These are phyloP conservation scores for Dioctria rufipes DNA, from an alignment of 2,888 invertebrate species.

Conservation along the genomic window DNA sequence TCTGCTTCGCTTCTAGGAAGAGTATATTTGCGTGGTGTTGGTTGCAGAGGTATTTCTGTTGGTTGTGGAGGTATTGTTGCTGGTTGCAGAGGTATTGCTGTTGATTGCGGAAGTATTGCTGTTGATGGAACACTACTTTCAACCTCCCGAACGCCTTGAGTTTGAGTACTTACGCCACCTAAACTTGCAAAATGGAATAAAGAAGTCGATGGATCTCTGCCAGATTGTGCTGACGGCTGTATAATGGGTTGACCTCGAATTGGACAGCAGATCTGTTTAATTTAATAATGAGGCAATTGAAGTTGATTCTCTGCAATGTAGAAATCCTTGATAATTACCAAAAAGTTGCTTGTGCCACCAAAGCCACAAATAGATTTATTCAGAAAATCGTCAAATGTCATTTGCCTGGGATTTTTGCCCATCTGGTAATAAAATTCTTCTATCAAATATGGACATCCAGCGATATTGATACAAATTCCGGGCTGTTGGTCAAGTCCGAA, in stretches of 20 bases:
- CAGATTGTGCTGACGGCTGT: slow-evolving; percentile 5
- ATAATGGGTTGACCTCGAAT: slow-evolving; percentile 3
- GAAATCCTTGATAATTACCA: slow-evolving; percentile 71
- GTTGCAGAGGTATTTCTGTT: neutral
- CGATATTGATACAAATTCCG: slow-evolving; percentile 75
- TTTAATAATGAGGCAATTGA: neutral
- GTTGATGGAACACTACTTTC: neutral
- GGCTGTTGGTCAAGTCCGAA: slow-evolving; percentile 71
- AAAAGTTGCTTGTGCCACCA: slow-evolving; percentile 74
- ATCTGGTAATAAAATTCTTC: slow-evolving; percentile 64
- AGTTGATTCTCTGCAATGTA: neutral
- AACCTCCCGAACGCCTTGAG: neutral
- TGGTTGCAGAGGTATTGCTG: neutral
- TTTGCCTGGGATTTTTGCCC: slow-evolving; percentile 63
- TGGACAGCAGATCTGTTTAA: slow-evolving; percentile 60
- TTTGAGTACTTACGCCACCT: neutral
- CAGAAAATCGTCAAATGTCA: slow-evolving; percentile 72
- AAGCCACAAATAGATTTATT: slow-evolving; percentile 81
- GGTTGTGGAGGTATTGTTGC: neutral
- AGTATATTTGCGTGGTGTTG: neutral
- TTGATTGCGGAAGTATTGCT: neutral
- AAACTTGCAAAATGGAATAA: slow-evolving; percentile 54
- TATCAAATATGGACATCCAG: slow-evolving; percentile 73
- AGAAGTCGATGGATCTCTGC: slow-evolving; percentile 11
- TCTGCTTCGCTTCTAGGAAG: slow-evolving; percentile 53